Conservation (phyloP, 1,140 invertebrate species). For the Triops longicaudatus region DNA sequence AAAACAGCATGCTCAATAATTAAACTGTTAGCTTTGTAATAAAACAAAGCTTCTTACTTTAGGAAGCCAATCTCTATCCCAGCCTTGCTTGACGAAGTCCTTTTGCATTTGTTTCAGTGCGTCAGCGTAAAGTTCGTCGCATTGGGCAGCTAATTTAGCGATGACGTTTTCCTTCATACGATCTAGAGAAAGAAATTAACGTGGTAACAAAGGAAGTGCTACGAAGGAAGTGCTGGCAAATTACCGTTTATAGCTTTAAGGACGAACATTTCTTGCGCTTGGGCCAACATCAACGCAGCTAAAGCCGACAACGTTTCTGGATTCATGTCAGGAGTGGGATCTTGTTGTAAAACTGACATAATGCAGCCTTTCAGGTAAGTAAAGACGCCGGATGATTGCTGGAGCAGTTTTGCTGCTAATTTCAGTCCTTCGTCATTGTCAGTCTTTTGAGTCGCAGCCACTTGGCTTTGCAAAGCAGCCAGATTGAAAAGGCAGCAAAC, state of each 20-base stretch:
- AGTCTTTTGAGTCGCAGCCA: conserved; percentile 74
- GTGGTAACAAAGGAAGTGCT: background rate
- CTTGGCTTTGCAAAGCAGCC: conserved; percentile 80
- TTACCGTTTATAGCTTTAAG: conserved; percentile 84
- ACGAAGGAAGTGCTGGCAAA: background rate
- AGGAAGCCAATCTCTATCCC: conserved; percentile 81
- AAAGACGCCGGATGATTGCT: conserved; percentile 87
- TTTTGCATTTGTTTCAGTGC: conserved; percentile 79
- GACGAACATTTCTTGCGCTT: conserved; percentile 95
- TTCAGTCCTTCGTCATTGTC: conserved; percentile 92
- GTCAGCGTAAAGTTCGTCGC: conserved; percentile 88
- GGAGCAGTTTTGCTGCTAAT: conserved; percentile 81
- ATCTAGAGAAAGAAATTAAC: conserved; percentile 50
- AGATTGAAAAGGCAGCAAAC: conserved; percentile 96
- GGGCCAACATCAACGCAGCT: conserved; percentile 83
- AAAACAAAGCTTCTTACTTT: conserved; percentile 45
- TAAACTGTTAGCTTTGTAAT: too few relatives aligned
- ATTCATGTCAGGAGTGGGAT: conserved; percentile 88
- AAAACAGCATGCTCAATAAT: too few relatives aligned
- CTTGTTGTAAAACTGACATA: conserved; percentile 77
- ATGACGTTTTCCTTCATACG: conserved; percentile 88
- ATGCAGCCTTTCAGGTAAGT: conserved; percentile 76
- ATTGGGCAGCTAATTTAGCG: conserved; percentile 84
- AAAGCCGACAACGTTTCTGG: conserved; percentile 83
- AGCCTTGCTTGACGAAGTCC: conserved; percentile 69